phyloP scores from a whole-genome alignment of 2,113 vertebrate genomes.

The Carassius carassius region DNA sequence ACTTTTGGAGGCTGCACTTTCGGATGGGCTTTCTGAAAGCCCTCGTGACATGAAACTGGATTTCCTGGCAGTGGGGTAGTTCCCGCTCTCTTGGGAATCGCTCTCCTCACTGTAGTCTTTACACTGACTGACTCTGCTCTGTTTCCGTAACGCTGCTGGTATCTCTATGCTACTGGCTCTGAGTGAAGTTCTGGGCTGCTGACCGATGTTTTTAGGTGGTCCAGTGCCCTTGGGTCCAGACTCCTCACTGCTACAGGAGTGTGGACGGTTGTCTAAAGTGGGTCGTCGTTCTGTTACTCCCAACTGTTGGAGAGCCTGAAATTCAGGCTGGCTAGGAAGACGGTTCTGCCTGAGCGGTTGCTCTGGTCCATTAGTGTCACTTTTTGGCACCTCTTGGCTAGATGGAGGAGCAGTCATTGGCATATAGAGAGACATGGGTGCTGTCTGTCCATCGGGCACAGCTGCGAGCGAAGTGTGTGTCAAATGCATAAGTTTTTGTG shows the following conservation, averaged over 20 bases:
- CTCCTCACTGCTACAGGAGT: conserved; percentile 72
- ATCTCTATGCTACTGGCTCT: conserved; percentile 71
- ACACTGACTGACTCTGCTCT: conserved; percentile 72
- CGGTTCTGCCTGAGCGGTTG: conserved; percentile 59
- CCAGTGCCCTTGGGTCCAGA: conserved; percentile 61
- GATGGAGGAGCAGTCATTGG: conserved; percentile 33
- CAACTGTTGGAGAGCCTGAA: conserved; percentile 64
- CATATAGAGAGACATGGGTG: conserved; percentile 57
- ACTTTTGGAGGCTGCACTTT: conserved; percentile 71
- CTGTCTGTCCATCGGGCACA: conserved; percentile 63
- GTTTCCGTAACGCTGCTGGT: conserved; percentile 70
- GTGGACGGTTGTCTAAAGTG: conserved; percentile 65
- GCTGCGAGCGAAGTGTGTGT: conserved; percentile 66
- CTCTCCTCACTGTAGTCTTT: conserved; percentile 79
- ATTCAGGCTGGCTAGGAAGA: conserved; percentile 63
- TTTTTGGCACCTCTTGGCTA: conserved; percentile 47
- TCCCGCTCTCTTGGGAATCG: conserved; percentile 77
- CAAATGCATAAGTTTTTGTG: conserved; percentile 73
- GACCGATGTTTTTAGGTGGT: conserved; percentile 54
- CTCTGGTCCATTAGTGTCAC: conserved; percentile 35
- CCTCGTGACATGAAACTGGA: conserved; percentile 84
- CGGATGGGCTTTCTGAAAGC: conserved; percentile 77
- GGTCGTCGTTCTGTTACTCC: conserved; percentile 45
- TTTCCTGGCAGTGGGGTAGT: conserved; percentile 74
- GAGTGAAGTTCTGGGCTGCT: conserved; percentile 62